Base-by-base conservation (phyloP, 2,888 invertebrate genomes). In the Lacanobia wlatinum region DNA sequence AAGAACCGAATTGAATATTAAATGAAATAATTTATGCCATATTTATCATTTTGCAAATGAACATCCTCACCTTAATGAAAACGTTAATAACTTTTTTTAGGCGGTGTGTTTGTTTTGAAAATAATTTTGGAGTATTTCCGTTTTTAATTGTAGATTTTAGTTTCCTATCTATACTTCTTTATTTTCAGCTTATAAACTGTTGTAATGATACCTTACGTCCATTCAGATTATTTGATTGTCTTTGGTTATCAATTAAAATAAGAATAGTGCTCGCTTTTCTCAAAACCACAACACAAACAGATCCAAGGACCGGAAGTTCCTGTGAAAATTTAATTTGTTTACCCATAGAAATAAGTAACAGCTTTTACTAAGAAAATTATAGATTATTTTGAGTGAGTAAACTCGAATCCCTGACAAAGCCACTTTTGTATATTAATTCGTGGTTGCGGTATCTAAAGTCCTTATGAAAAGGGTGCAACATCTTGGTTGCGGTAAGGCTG, bases 1-100 rank as follows among this genome's bases (percentile, higher is more conserved):
- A 96, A 95, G 95, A 96, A 96, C 93, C 88, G 93, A 96, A 96
- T 95, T 96, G 96, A 96, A 96, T 96, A 96, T 92, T 96, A 96
- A 96, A 96, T 96, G 96, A 96, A 96, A 96, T 96, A 96, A 96
- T 96, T 96, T 96, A 96, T 96, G 96, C 94, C 94, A 96, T 96
- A 96, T 96, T 96, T 96, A 96, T 96, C 93, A 96, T 96, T 95
- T 96, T 94, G 96, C 96, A 95, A 96, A 96, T 95, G 96, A 94
- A 94, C 94, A 94, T 91, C 88, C 94, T 94, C 93, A 96, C 95
- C 96, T 96, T 96, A 95, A 96, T 96, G 95, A 96, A 95, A 96
- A 91, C 91, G 92, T 89, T 90, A 91, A 92, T 92, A 92, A 87
- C 80, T 91, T 91, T 92, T 28, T 90, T 90, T 77, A 75, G 83